A percentile compares a stretch with the other conserved stretches of the same genome.
Conservation (phyloP, 2,888 invertebrate genomes). For the Torymus texanus region DNA sequence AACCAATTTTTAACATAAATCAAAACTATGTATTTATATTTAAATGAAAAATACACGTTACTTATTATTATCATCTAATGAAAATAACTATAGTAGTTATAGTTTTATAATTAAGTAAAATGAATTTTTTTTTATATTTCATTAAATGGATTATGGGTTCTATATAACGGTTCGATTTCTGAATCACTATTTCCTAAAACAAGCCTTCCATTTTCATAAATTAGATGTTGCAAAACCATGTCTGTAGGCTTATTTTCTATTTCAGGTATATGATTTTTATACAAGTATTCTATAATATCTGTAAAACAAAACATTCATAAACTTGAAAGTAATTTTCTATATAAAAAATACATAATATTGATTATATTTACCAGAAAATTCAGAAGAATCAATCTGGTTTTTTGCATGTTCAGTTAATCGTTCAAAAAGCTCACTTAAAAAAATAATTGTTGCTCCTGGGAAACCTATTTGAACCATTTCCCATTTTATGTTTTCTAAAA, state of each 20-base stretch:
- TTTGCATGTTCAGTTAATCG: slow-evolving; percentile 9
- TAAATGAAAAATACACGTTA: too few relatives aligned
- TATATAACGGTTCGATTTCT: too few relatives aligned
- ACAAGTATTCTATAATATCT: slow-evolving; percentile 63
- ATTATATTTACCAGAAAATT: slow-evolving; percentile 22
- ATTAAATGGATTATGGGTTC: neutral
- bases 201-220: slow-evolving; percentile 58
- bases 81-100: too few relatives aligned
- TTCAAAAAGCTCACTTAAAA: slow-evolving; percentile 61
- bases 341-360: neutral
- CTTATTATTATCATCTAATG: too few relatives aligned
- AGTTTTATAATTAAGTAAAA: too few relatives aligned
- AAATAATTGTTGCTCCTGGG: slow-evolving; percentile 64
- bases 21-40: too few relatives aligned
- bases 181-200: neutral
- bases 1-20: too few relatives aligned
- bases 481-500: slow-evolving; percentile 64
- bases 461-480: slow-evolving; percentile 60
- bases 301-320: slow-evolving; percentile 47
- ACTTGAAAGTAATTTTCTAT: too few relatives aligned
- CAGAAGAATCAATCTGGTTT: neutral
- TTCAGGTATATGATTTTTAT: slow-evolving; percentile 57
- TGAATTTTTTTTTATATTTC: too few relatives aligned
- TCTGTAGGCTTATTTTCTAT: slow-evolving; percentile 57
- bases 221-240: slow-evolving; percentile 63